These are phyloP conservation scores for Rhea pennata DNA, from an alignment of 2,113 vertebrate genomes.

Conservation along the genomic window DNA sequence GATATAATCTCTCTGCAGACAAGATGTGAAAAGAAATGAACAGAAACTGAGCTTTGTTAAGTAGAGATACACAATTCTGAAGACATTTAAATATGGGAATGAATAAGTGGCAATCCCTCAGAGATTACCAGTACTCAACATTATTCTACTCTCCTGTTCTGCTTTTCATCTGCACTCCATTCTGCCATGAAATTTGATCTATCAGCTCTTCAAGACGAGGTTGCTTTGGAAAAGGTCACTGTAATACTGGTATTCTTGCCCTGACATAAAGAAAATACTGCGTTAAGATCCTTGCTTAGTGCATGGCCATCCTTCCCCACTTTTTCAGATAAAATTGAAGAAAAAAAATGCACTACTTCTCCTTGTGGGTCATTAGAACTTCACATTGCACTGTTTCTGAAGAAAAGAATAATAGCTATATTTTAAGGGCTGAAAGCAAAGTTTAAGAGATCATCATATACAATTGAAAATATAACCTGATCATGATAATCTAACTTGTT, in stretches of 20 bases:
- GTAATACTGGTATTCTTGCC: neutral
- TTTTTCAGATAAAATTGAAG: neutral
- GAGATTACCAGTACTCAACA: neutral
- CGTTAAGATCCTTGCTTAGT: neutral
- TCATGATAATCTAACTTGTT: neutral
- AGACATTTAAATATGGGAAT: neutral
- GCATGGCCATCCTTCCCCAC: neutral
- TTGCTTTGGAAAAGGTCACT: neutral
- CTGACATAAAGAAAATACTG: neutral
- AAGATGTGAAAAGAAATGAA: neutral
- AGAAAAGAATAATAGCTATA: neutral
- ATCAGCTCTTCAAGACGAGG: too few species aligned
- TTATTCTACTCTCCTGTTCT: neutral
- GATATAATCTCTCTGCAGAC: neutral
- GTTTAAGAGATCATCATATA: neutral
- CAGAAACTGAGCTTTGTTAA: neutral
- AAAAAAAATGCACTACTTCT: neutral
- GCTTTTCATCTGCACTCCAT: neutral
- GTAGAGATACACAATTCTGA: neutral
- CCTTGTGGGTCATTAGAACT: neutral
- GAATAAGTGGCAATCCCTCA: neutral
- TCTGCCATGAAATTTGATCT: neutral
- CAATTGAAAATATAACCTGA: neutral
- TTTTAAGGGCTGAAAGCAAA: neutral
- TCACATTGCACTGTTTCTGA: neutral